phyloP scores from a whole-genome alignment of 2,113 vertebrate species.

The Melanostigma gelatinosum region DNA sequence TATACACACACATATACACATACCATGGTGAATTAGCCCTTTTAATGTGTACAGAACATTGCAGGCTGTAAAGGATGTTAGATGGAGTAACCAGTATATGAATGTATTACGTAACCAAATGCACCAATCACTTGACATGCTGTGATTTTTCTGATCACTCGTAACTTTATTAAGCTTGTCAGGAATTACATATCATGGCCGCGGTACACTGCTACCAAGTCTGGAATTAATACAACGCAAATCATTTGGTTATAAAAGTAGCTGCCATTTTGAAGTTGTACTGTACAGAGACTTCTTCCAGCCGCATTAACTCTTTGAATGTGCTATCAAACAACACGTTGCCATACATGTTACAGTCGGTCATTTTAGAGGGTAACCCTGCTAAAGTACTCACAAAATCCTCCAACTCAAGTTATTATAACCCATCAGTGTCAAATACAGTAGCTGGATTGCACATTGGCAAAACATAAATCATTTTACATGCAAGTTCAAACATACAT shows the following conservation, averaged over 20 bases:
- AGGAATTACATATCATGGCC: constrained; percentile 4
- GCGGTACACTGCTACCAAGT: not conserved
- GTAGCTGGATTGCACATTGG: constrained; percentile 39
- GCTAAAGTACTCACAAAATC: constrained; percentile 5
- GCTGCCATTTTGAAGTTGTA: constrained; percentile 66
- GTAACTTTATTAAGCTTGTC: not conserved
- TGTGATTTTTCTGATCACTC: constrained; percentile 12
- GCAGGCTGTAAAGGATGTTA: not conserved
- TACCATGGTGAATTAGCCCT: too few species aligned
- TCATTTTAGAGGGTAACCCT: constrained; percentile 31
- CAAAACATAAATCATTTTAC: constrained; percentile 8
- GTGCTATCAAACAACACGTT: constrained; percentile 4
- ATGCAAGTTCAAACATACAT: constrained; percentile 23
- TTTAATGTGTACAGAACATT: constrained; percentile 1
- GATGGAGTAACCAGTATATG: not conserved
- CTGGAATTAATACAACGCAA: constrained; percentile 5
- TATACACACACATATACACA: too few species aligned
- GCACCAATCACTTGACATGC: not conserved
- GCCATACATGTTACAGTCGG: not conserved
- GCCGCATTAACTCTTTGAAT: constrained; percentile 1
- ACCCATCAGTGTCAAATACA: constrained; percentile 18
- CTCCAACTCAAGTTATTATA: not conserved
- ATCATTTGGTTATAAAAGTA: constrained; percentile 52
- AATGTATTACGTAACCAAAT: not conserved
- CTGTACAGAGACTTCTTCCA: constrained; percentile 16